A percentile compares a stretch with the other conserved stretches of the same genome.
phyloP scores from a whole-genome alignment of 2,113 vertebrate species.

The Maccullochella peelii region DNA sequence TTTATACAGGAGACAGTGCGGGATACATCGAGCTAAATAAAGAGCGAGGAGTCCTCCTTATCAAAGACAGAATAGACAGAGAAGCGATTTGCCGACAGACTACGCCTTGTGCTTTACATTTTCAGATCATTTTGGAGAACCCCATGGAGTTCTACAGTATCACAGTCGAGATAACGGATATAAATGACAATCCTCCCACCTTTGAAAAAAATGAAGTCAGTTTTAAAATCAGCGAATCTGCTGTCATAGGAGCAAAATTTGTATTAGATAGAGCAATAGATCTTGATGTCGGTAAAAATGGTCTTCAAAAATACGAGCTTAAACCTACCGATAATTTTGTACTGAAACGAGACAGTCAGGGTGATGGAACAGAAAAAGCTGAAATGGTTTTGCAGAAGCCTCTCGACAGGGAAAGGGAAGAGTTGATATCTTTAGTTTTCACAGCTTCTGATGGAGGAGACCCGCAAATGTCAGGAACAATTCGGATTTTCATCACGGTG shows the following conservation, averaged over 20 bases:
- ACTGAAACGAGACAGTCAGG: conserved; percentile 53
- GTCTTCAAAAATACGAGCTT: conserved; percentile 82
- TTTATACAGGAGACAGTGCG: conserved; percentile 78
- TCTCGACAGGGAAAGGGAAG: conserved; percentile 72
- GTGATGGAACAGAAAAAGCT: conserved; percentile 56
- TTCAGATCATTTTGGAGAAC: conserved; percentile 84
- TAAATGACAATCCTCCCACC: conserved; percentile 81
- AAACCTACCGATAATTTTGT: conserved; percentile 75
- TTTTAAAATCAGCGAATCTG: conserved; percentile 75
- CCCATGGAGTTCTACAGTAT: conserved; percentile 83
- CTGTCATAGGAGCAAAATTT: conserved; percentile 60
- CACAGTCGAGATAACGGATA: conserved; percentile 76
- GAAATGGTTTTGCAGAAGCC: conserved; percentile 72
- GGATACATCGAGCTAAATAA: conserved; percentile 78
- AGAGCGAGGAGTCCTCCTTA: conserved; percentile 67
- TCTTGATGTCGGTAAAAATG: conserved; percentile 82
- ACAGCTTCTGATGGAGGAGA: conserved; percentile 66
- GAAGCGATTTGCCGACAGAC: conserved; percentile 77
- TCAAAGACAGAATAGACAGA: conserved; percentile 75
- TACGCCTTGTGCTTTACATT: conserved; percentile 79
- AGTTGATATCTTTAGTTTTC: conserved; percentile 53
- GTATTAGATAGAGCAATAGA: conserved; percentile 83
- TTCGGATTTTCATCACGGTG: conserved; percentile 58
- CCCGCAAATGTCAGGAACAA: conserved; percentile 62
- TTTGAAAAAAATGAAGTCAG: conserved; percentile 53